Evolutionary conservation across 2,797 vertebrate genomes (phyloP), one percentile per base, ranked within the genome.

Genomic region (Rhinatrema bivittatum): DNA sequence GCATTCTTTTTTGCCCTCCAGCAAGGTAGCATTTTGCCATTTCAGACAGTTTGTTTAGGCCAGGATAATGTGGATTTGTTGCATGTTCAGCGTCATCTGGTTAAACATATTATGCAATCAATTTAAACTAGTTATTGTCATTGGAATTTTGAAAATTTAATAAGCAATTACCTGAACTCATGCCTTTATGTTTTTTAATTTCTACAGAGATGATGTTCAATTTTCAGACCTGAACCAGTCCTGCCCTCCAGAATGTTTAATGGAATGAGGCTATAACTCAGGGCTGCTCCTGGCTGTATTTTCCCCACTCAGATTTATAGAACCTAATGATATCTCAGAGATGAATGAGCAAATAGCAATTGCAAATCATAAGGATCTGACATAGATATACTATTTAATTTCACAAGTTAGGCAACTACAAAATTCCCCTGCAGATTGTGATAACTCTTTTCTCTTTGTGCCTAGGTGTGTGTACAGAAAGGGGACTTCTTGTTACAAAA

Each of bases 91-190:
- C 50, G 54, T 43, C 26, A 50, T 69, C 42, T 68, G 49, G 54
- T 74, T 45, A 72, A 73, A 69, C 11, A 9, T 47, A 76, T 52
- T 65, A 61, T 69, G 50, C 53, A 71, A 82, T 84, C 58, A 70
- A 60, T 81, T 84, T 81, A 58, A 78, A 74, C 60, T 74, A 76
- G 66, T 76, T 84, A 76, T 71, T 76, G 63, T 80, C 68, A 64
- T 43, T 46, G 42, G 39, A 36, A 32, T 53, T n/a, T 65, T 76
- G 70, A 72, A 81, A 80, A 77, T 78, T 74, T 77, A 82, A 84
- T 78, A 76, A 73, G 68, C 68, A 76, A 72, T 80, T 76, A 81
- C 59, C 47, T 62, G 49, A 69, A 64, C 66, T 62, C 38, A 63
- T 66, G 72, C 33, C n/a, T 68, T 68, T 68, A 60, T 59, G 60